Evolutionary conservation across 2,113 vertebrate species (phyloP).

Genomic region (Dendropsophus ebraccatus): DNA sequence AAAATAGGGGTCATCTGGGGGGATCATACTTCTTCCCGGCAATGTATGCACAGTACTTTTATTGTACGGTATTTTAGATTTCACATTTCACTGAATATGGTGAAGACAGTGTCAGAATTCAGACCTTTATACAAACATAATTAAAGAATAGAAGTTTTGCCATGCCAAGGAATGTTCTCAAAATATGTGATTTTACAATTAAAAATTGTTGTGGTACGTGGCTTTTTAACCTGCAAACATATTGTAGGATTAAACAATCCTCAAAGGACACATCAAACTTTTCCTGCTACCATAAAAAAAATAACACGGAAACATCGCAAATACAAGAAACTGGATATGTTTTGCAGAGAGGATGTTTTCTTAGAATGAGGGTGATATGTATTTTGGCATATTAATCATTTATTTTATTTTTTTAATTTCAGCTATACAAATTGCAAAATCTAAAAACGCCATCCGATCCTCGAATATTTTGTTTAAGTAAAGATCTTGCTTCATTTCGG

Average conservation of each 20-base stretch:
- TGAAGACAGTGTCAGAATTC: neutral
- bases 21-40: neutral
- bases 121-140: conserved; percentile 54
- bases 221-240: conserved; percentile 64
- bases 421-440: conserved; percentile 30
- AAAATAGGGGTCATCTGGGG: neutral
- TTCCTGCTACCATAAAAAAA: conserved; percentile 82
- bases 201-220: conserved; percentile 68
- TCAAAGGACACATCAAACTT: conserved; percentile 64
- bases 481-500: neutral
- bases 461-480: neutral
- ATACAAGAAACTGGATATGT: conserved; percentile 74
- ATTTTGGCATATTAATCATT: conserved; percentile 71
- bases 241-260: conserved; percentile 35
- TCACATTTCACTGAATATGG: neutral
- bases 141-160: conserved; percentile 25
- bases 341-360: conserved; percentile 78
- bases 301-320: conserved; percentile 75
- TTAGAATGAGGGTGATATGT: conserved; percentile 69
- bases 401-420: conserved; percentile 66
- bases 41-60: neutral
- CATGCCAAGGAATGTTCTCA: conserved; percentile 53
- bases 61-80: neutral
- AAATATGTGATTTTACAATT: conserved; percentile 57
- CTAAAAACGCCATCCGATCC: conserved; percentile 59